Percentiles rank a stretch among this genome's conserved stretches.
Evolutionary conservation across 2,888 invertebrate genomes (phyloP).

Genomic region (Nemotelus pantherinus): DNA sequence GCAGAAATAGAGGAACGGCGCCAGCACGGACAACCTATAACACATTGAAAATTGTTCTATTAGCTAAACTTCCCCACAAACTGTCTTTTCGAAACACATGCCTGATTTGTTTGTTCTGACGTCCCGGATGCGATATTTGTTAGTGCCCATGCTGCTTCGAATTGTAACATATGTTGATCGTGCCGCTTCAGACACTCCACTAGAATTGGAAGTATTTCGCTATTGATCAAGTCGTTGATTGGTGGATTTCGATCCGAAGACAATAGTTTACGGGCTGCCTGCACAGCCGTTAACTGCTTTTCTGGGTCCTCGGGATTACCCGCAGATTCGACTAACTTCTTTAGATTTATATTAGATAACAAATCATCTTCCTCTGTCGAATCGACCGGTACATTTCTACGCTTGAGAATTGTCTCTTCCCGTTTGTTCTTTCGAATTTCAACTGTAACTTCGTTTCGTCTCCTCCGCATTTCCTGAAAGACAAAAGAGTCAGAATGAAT

Average conservation of each 20-base stretch:
- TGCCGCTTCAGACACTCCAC: conserved; percentile 87
- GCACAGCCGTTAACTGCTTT: conserved; percentile 89
- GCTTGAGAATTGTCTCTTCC: conserved; percentile 95
- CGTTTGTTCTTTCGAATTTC: conserved; percentile 98
- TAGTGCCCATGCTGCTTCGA: conserved; percentile 97
- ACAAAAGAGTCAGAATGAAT: background rate
- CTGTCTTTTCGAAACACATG: conserved; percentile 46
- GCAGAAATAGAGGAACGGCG: conserved; percentile 94
- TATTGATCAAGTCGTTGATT: conserved; percentile 92
- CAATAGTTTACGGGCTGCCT: conserved; percentile 92
- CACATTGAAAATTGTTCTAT: too few species aligned
- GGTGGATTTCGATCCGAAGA: conserved; percentile 99
- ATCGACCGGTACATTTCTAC: conserved; percentile 91
- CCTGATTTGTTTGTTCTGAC: conserved; percentile 86
- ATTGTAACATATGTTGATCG: conserved; percentile 90
- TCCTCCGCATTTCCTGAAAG: conserved; percentile 92
- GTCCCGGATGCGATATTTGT: conserved; percentile 97
- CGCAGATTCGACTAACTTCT: conserved; percentile 87
- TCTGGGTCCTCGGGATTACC: conserved; percentile 80
- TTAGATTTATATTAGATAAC: conserved; percentile 77
- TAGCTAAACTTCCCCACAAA: too few species aligned
- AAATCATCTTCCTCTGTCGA: conserved; percentile 83
- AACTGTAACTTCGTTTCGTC: conserved; percentile 95
- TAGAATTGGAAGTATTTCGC: conserved; percentile 94
- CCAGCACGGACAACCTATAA: conserved; percentile 86